Base-by-base conservation (phyloP, 1,140 invertebrate genomes). In the Ceratina australensis region DNA sequence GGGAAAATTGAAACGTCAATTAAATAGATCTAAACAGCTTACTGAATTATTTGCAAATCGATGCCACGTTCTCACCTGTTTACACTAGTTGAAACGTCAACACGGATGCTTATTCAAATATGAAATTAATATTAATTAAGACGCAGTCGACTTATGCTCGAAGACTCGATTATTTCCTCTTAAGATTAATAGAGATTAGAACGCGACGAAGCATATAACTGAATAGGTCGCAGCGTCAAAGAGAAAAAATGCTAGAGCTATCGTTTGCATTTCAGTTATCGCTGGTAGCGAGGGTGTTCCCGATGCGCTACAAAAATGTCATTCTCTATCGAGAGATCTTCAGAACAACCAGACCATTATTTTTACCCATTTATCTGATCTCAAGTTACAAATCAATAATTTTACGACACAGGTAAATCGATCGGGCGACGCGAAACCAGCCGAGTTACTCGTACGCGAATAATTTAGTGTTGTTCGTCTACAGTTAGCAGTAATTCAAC, bases 291-390 rank as follows among this genome's bases (percentile, higher is more conserved):
- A 94, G 87, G 93, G 93, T 52, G 93, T 95, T 64, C 94, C 94
- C 22, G 94, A 95, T 82, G 93, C 93, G 2, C 80, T 95, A 33
- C 95, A 95, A 86, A 92, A 94, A 83, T 95, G 94, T 82, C 94
- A 95, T 87, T 94, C 94, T 2, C 87, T 94, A 3, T 93, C 94
- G 22, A 94, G 93, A 85, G 93, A 95, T 71, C 89, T 95, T 4
- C 93, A 93, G 60, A 92, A 93, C 54, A 95, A 95, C 86, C 94
- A 95, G 60, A 95, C 93, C 16, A 89, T 92, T 50, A 90, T 95
- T 56, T 93, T 92, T 80, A 89, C 87, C 49, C 91, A 93, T 74
- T 86, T 95, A 7, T 88, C 89, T 0, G 87, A 90, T 73, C 85
- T 94, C 42, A 91, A 92, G 26, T 65, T 81, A 26, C 91, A 93